A percentile compares a stretch with the other conserved stretches of the same genome.
Conservation (phyloP, 1,140 invertebrate species). For the Platyscapa corneri region DNA sequence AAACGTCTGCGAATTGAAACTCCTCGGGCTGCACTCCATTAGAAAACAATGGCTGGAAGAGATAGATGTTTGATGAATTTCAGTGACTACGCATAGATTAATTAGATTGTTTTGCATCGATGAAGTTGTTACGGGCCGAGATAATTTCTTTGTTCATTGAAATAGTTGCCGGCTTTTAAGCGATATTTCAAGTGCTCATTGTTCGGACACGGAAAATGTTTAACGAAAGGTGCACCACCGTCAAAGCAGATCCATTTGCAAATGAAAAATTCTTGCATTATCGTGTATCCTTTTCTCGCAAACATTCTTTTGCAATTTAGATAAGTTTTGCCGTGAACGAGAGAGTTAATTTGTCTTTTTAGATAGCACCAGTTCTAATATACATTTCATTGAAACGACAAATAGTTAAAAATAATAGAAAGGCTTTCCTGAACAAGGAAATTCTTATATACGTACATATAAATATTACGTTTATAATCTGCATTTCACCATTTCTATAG, state of each 20-base stretch:
- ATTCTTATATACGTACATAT: not conserved
- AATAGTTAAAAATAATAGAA: not conserved
- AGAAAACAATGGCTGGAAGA: not conserved
- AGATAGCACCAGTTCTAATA: not conserved
- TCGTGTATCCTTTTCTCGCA: too few relatives aligned
- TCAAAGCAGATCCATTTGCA: too few relatives aligned
- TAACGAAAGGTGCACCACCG: not conserved
- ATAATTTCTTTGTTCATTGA: not conserved
- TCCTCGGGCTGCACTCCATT: not conserved
- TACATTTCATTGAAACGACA: not conserved
- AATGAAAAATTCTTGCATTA: not conserved
- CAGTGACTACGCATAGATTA: not conserved
- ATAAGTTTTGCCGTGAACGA: too few relatives aligned
- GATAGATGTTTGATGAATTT: constrained; percentile 12
- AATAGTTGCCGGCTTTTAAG: not conserved
- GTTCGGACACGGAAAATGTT: not conserved
- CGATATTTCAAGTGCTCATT: not conserved
- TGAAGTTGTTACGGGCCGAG: not conserved
- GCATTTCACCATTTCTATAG: constrained; percentile 19
- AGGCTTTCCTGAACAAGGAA: not conserved
- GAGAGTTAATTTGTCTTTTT: too few relatives aligned
- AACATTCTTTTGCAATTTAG: too few relatives aligned
- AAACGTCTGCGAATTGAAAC: not conserved
- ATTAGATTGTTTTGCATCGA: constrained; percentile 31
- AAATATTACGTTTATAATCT: constrained; percentile 2